These are phyloP conservation scores for Pseudorhombus dupliciocellatus DNA, from an alignment of 2,113 vertebrate genomes.

Conservation along the genomic window DNA sequence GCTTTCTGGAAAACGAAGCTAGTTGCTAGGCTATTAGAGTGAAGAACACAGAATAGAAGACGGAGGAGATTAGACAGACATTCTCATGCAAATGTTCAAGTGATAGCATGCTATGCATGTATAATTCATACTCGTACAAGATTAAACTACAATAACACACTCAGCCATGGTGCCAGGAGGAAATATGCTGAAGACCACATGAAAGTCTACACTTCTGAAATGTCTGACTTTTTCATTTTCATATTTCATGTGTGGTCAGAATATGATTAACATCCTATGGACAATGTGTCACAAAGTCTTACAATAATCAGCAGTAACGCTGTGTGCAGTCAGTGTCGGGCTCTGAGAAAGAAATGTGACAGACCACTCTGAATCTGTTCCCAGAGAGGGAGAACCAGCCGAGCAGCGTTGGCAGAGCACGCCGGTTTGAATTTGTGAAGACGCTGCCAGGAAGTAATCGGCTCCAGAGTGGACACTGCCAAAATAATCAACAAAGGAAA, in stretches of 20 bases:
- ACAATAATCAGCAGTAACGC: background rate
- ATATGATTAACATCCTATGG: background rate
- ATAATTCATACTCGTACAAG: too few species aligned
- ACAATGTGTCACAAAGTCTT: background rate
- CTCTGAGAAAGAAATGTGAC: constrained; percentile 7
- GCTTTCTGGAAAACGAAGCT: too few species aligned
- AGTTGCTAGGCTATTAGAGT: too few species aligned
- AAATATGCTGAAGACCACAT: too few species aligned
- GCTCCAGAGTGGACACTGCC: constrained; percentile 33
- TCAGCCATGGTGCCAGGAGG: too few species aligned
- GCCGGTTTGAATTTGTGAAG: constrained; percentile 23
- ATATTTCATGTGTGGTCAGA: background rate
- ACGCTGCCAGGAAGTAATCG: constrained; percentile 38
- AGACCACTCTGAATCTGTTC: constrained; percentile 22
- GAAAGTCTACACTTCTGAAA: too few species aligned
- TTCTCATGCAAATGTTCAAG: too few species aligned
- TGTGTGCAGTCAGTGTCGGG: background rate
- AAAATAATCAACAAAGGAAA: constrained; percentile 38
- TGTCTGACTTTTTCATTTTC: too few species aligned
- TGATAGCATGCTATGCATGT: too few species aligned
- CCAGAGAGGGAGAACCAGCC: constrained; percentile 6
- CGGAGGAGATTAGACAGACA: too few species aligned
- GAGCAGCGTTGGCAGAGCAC: constrained; percentile 38
- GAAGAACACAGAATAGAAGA: too few species aligned
- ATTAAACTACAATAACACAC: too few species aligned